A percentile compares a stretch with the other conserved stretches of the same genome.
These are phyloP conservation scores for Xiphias gladius DNA, from an alignment of 2,113 vertebrate genomes.

Conservation along the genomic window DNA sequence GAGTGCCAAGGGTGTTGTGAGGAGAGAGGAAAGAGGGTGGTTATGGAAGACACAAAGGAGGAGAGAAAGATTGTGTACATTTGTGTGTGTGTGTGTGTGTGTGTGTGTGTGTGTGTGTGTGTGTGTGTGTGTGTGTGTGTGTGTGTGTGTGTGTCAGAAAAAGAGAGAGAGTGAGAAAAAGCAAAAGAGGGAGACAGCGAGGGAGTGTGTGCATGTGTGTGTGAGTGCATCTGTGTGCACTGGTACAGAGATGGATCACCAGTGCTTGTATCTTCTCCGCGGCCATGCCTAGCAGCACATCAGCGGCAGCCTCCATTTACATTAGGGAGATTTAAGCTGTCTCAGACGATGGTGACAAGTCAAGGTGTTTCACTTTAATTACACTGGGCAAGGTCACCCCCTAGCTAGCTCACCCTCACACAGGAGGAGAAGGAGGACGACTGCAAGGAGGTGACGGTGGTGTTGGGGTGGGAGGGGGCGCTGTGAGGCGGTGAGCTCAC, in stretches of 20 bases:
- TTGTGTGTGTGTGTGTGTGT: constrained; percentile 26
- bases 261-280: constrained; percentile 83
- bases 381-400: constrained; percentile 87
- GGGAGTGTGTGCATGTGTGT: constrained; percentile 33
- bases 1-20: constrained; percentile 46
- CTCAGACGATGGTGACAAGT: constrained; percentile 88
- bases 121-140: too few relatives aligned
- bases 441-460: constrained; percentile 37
- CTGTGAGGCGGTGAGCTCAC: constrained; percentile 50
- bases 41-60: constrained; percentile 46
- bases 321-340: constrained; percentile 90
- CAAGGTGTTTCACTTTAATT: constrained; percentile 91
- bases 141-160: constrained; percentile 33
- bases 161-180: constrained; percentile 13
- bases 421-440: constrained; percentile 59
- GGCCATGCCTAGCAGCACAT: constrained; percentile 83
- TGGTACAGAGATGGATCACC: constrained; percentile 86
- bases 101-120: constrained; percentile 31
- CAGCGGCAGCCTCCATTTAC: constrained; percentile 85
- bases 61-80: constrained; percentile 40
- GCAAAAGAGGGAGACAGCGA: constrained; percentile 21
- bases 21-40: constrained; percentile 45
- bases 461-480: constrained; percentile 10
- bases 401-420: constrained; percentile 78
- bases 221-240: constrained; percentile 37